Evolutionary conservation across 2,113 vertebrate species (phyloP), one percentile per base, ranked within the genome.

Genomic region (Lota lota): DNA sequence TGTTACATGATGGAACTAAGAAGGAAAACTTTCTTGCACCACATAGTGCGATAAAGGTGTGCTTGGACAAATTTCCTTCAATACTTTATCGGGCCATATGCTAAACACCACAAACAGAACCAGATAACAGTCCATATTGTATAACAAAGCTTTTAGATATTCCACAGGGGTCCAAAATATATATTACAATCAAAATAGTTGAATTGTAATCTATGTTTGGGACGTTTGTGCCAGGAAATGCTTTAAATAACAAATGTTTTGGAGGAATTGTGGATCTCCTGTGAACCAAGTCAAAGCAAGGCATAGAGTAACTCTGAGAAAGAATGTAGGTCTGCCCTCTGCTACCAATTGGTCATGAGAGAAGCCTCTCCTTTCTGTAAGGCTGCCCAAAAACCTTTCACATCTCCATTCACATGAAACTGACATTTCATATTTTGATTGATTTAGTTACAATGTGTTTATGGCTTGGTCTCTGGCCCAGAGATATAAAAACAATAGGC

Each of bases 231-330:
- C 72, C 76, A 81, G 69, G 64, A 83, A 72, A 74, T 63, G 20
- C 68, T 83, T 82, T 74, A 66, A 75, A 73, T 79, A 75, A 70
- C 64, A 79, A 79, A 78, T 65, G 70, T 69, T 82, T 76, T 83
- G 64, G 66, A 64, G 71, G 79, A 79, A 58, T 72, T 76, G 72
- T 81, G 57, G 63, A 61, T 63, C 74, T 85, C 70, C 54, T 33
- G 50, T 75, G 58, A 69, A 47, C 67, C 73, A 77, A 79, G 66
- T 78, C 67, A 83, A 73, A 81, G 68, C 69, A 47, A 74, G 74
- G 70, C 70, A 77, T 69, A 74, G 70, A 69, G n/a, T 10, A 28
- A 18, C 79, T 72, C 57, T 68, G 73, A 59, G 79, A 81, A 84
- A 78, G 73, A 22, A 24, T 72, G 61, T 73, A 63, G 75, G 69